A percentile compares a stretch with the other conserved stretches of the same genome.
phyloP scores from a whole-genome alignment of 2,797 vertebrate genomes.

The Myripristis murdjan region DNA sequence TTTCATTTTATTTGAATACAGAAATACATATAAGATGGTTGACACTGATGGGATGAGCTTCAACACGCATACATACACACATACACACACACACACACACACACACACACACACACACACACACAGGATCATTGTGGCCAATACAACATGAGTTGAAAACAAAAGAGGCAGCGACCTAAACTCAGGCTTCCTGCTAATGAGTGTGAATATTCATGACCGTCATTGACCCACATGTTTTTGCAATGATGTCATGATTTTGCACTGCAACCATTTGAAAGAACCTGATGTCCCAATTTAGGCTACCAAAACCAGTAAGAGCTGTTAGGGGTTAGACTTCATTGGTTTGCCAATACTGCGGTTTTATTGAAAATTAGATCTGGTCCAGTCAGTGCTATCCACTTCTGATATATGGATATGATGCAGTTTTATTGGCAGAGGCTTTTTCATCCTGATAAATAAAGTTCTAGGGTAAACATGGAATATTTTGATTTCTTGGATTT shows the following conservation, averaged over 20 bases:
- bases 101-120: constrained; percentile 6
- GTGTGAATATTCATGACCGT: constrained; percentile 57
- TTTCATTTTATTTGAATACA: neutral
- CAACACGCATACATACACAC: constrained; percentile 3
- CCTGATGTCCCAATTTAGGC: neutral
- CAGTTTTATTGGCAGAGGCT: too few species aligned
- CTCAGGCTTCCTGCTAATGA: constrained; percentile 40
- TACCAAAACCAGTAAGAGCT: neutral
- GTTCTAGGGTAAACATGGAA: too few species aligned
- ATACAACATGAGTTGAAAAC: constrained; percentile 11
- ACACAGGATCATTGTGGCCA: neutral
- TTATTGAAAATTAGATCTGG: too few species aligned
- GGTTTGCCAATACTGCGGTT: too few species aligned
- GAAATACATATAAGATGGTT: neutral
- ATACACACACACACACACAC: constrained; percentile 1
- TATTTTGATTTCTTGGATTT: too few species aligned
- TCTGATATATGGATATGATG: too few species aligned
- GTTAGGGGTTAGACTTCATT: too few species aligned
- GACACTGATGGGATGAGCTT: neutral
- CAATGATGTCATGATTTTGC: constrained; percentile 36
- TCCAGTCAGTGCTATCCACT: too few species aligned
- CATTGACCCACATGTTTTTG: constrained; percentile 58
- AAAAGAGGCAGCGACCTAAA: constrained; percentile 16
- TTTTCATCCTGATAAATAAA: too few species aligned
- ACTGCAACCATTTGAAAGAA: constrained; percentile 17